Evolutionary conservation across 2,113 vertebrate species (phyloP).

Genomic region (Pavo muticus): DNA sequence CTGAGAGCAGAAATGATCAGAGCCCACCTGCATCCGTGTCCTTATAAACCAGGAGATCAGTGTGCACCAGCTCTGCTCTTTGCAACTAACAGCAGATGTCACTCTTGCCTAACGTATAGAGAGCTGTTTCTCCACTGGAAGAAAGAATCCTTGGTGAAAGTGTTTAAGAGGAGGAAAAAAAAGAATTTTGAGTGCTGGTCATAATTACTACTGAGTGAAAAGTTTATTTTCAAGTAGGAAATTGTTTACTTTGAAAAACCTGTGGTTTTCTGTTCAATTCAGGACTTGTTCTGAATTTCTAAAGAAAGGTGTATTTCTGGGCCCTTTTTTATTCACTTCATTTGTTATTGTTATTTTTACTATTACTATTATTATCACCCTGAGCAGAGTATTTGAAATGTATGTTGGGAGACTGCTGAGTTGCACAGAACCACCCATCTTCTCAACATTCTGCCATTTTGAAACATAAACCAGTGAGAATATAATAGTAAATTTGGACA

Average conservation of each 20-base stretch:
- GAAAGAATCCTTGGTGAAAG: not conserved
- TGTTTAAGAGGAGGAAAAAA: fast-evolving
- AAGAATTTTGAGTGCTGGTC: not conserved
- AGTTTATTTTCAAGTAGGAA: not conserved
- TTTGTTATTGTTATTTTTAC: not conserved
- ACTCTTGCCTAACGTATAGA: not conserved
- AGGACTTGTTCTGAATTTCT: not conserved
- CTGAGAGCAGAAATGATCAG: not conserved
- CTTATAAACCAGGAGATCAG: fast-evolving
- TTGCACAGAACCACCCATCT: not conserved
- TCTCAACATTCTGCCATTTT: not conserved
- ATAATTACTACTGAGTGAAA: not conserved
- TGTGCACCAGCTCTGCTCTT: fast-evolving
- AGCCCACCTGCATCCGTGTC: fast-evolving
- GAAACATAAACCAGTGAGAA: not conserved
- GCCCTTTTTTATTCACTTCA: no score
- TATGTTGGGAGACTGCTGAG: not conserved
- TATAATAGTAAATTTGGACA: not conserved
- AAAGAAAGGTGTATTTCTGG: not conserved
- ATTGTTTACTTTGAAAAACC: not conserved
- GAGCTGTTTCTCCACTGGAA: not conserved
- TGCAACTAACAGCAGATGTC: conserved; percentile 41
- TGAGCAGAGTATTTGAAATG: not conserved
- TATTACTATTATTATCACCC: not conserved
- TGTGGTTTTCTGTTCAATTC: not conserved